These are phyloP conservation scores for Leucophora obtusa DNA, from an alignment of 2,888 invertebrate genomes.

Conservation along the genomic window DNA sequence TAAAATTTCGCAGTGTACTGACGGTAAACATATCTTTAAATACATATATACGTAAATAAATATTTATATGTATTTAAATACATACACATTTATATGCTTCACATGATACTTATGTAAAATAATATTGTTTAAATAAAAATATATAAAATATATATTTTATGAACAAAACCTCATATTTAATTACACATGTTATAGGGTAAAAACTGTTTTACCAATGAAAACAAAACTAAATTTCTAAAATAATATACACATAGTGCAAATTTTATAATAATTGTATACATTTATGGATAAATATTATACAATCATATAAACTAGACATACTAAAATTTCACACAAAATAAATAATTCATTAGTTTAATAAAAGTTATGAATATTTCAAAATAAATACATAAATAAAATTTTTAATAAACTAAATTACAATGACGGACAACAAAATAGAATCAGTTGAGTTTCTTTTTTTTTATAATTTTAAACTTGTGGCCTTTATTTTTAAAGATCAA, in stretches of 20 bases:
- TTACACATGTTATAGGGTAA: background rate
- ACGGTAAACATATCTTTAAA: background rate
- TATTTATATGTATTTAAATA: background rate
- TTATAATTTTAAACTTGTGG: too few species aligned
- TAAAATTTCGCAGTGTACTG: background rate
- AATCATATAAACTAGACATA: constrained; percentile 9
- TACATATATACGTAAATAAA: background rate
- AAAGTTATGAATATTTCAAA: constrained; percentile 29
- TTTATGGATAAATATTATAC: background rate
- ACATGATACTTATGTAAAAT: background rate
- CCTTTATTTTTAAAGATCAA: too few species aligned
- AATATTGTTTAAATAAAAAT: background rate
- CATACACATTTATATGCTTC: background rate
- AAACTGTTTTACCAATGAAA: constrained; percentile 8
- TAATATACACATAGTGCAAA: background rate
- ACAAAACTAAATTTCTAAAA: background rate
- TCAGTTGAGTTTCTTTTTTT: too few species aligned
- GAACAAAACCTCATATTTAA: constrained; percentile 37
- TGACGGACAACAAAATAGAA: too few species aligned
- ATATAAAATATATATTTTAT: background rate
- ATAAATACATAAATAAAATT: too few species aligned
- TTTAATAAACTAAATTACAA: too few species aligned
- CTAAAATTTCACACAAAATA: constrained; percentile 21
- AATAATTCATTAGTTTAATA: constrained; percentile 41
- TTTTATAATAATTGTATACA: background rate